Base-by-base conservation (phyloP, 2,888 invertebrate species). In the Eledone cirrhosa region DNA sequence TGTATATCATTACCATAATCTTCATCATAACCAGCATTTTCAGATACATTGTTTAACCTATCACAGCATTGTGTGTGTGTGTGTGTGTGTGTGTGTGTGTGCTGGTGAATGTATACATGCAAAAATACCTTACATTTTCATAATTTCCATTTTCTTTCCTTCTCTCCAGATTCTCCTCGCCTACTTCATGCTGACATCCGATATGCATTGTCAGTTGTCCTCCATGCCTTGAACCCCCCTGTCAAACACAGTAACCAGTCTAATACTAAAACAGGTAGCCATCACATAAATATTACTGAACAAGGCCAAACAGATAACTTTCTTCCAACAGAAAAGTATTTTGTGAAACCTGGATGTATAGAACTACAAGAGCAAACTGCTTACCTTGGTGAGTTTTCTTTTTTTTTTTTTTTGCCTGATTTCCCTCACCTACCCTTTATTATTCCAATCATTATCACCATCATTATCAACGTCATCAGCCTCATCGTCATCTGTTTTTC, bases 121-220 rank as follows among this genome's bases (percentile, higher is more conserved):
- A n/a, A n/a, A n/a, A n/a, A n/a, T n/a, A n/a, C n/a, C n/a, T n/a
- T n/a, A n/a, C n/a, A n/a, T n/a, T n/a, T n/a, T n/a, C n/a, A n/a
- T n/a, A n/a, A n/a, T 41, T 41, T 1, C 3, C 11, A 48, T 16
- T 33, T 77, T 33, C 77, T 48, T 77, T 11, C 41, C 24, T 72
- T 33, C 8, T 14, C n/a, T 95, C 91, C 92, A 95, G 97, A 98
- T 90, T 95, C 96, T 63, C 96, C 97, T 0, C 95, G 95, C 85
- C 93, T 99, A 88, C 94, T 96, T 78, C 95, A 95, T 87, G 93
- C 94, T 24, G 98, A 99, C 90, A 95, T 99, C 27, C 94, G 94
- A 83, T 99, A 96, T 91, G 94, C 97, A 78, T 92, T 99, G 81
- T 96, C 95, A 3, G 94, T 97, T 47, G 95, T 98, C 22, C 92